These are phyloP conservation scores for Tribolium madens DNA, from an alignment of 1,140 invertebrate genomes.

Conservation along the genomic window DNA sequence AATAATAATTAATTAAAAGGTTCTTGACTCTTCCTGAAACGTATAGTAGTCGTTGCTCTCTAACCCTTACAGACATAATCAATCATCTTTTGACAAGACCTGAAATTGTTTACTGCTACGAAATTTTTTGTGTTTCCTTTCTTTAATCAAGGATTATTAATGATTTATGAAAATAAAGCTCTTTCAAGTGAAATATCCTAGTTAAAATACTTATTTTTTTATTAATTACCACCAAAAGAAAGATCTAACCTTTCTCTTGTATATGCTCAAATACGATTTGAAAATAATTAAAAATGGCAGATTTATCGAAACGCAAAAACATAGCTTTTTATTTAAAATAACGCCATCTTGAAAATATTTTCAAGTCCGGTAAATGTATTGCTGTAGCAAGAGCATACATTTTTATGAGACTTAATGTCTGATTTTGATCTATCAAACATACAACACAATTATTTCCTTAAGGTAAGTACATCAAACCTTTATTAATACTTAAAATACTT, in stretches of 20 bases:
- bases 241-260: too few species aligned
- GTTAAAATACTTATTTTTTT: too few species aligned
- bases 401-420: slow-evolving; percentile 11
- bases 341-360: too few species aligned
- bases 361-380: too few species aligned
- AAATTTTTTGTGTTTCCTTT: background rate
- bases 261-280: too few species aligned
- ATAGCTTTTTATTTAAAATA: too few species aligned
- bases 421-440: background rate
- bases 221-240: too few species aligned
- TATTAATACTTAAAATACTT: slow-evolving; percentile 31
- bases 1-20: background rate
- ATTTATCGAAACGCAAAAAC: too few species aligned
- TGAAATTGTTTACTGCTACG: background rate
- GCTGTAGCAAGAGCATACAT: background rate
- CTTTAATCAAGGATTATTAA: too few species aligned
- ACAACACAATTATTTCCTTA: background rate
- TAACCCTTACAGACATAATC: background rate
- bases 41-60: background rate
- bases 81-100: background rate
- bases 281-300: too few species aligned
- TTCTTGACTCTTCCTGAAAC: background rate
- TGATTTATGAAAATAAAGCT: background rate
- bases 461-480: background rate
- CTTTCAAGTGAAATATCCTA: too few species aligned